Conservation (phyloP, 2,113 vertebrate species). For the Chitala chitala region DNA sequence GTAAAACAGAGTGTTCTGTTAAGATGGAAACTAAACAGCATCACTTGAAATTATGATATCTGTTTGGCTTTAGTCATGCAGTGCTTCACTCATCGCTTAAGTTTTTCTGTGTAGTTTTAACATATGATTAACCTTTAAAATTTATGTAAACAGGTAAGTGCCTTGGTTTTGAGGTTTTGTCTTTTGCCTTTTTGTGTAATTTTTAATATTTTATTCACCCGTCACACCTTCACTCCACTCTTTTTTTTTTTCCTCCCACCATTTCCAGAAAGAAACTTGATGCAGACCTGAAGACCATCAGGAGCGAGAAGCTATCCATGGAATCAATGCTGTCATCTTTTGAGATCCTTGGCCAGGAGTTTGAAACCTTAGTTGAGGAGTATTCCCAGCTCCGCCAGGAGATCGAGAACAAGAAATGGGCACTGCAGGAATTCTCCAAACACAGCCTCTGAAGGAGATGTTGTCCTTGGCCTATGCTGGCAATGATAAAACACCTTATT, state of each 20-base stretch:
- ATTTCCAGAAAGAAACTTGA: constrained; percentile 51
- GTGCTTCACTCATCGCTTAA: background rate
- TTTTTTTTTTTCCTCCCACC: background rate
- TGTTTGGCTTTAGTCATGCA: background rate
- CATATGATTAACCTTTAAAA: background rate
- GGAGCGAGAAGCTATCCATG: constrained; percentile 50
- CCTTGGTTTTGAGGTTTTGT: background rate
- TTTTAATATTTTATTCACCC: background rate
- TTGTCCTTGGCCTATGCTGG: background rate
- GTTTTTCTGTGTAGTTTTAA: background rate
- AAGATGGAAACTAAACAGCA: no score
- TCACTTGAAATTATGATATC: background rate
- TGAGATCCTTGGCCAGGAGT: constrained; percentile 62
- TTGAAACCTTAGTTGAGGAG: constrained; percentile 59
- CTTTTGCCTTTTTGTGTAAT: background rate
- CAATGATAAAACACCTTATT: background rate
- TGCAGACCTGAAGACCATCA: constrained; percentile 43
- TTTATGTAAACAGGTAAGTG: no score
- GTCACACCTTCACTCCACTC: background rate
- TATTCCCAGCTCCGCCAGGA: constrained; percentile 56
- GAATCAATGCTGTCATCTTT: constrained; percentile 59
- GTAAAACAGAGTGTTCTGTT: constrained; percentile 11
- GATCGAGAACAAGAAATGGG: constrained; percentile 62
- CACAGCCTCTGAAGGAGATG: constrained; percentile 28
- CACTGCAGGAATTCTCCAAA: constrained; percentile 56